Conservation (phyloP, 2,113 vertebrate species). For the Struthio camelus region DNA sequence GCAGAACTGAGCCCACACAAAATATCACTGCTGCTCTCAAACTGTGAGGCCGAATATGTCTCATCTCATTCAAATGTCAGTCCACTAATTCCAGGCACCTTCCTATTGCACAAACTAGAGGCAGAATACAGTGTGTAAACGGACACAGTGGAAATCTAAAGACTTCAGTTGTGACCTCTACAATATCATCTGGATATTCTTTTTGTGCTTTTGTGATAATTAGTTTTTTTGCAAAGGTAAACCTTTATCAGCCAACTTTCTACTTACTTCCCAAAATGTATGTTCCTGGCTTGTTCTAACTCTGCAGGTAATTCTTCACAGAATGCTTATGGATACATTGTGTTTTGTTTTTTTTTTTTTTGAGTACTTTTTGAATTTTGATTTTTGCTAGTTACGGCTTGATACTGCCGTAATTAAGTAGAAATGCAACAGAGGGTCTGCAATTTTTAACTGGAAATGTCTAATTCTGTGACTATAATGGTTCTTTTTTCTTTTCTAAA, state of each 20-base stretch:
- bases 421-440: neutral
- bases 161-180: neutral
- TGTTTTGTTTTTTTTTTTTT: neutral
- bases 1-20: neutral
- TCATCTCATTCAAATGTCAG: conserved; percentile 51
- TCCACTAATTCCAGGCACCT: conserved; percentile 24
- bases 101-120: neutral
- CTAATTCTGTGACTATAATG: neutral
- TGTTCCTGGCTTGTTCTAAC: neutral
- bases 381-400: conserved; percentile 28
- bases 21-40: neutral
- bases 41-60: conserved; percentile 14
- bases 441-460: accelerated
- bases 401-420: neutral
- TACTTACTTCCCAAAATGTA: neutral
- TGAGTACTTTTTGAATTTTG: conserved; percentile 20
- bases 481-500: neutral
- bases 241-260: neutral
- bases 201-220: neutral
- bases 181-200: neutral
- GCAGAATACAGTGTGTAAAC: neutral
- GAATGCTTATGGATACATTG: neutral
- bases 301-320: neutral
- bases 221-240: neutral
- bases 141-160: neutral